phyloP scores from a whole-genome alignment of 2,888 invertebrate species.

The Nephrotoma flavescens region DNA sequence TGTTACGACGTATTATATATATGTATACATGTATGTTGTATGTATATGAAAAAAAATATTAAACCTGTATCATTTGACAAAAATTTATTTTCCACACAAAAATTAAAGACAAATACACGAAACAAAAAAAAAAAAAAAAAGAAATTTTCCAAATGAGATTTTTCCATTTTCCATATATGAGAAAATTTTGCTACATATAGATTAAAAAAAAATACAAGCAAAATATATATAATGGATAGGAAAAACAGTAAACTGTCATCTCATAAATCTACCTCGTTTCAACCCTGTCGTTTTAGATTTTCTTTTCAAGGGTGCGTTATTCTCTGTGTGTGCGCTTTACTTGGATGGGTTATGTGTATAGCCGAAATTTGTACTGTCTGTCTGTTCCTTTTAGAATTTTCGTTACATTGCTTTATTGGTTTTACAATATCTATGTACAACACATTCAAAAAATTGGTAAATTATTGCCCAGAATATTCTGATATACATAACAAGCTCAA shows the following conservation, averaged over 20 bases:
- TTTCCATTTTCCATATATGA: conserved; percentile 1
- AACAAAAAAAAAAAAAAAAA: not conserved
- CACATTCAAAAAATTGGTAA: not conserved
- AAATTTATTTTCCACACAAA: conserved; percentile 1
- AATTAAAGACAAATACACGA: not conserved
- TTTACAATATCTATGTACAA: not conserved
- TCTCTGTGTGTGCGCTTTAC: not conserved
- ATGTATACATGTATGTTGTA: not conserved
- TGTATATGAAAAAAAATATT: not conserved
- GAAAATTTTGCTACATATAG: not conserved
- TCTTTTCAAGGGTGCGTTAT: not conserved
- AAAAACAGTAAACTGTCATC: conserved; percentile 3
- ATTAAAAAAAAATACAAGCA: not conserved
- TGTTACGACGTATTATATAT: not conserved
- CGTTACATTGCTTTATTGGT: not conserved
- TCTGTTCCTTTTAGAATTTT: not conserved
- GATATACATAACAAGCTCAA: not conserved
- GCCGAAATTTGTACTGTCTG: not conserved
- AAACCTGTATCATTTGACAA: conserved; percentile 2
- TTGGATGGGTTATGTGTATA: not conserved
- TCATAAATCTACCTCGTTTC: conserved; percentile 10
- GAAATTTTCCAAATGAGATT: conserved; percentile 2
- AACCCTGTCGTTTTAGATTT: conserved; percentile 9
- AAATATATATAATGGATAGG: not conserved
- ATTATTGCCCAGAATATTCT: not conserved